Evolutionary conservation across 2,888 invertebrate genomes (phyloP).

Genomic region (Chesias legatella): DNA sequence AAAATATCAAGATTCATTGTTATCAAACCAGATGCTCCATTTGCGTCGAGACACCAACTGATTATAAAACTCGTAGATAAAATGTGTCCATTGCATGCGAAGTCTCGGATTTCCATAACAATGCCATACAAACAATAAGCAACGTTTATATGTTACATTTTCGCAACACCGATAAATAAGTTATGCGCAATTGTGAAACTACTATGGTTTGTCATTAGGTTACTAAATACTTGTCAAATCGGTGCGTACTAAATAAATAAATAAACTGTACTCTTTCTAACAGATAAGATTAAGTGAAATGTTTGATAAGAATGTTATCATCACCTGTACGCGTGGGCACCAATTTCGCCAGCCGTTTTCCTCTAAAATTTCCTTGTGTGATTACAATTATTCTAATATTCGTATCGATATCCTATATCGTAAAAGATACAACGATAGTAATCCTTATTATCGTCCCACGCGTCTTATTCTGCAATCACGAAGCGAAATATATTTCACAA

Average conservation of each 20-base stretch:
- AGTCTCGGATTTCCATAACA: constrained; percentile 51
- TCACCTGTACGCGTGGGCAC: too few relatives aligned
- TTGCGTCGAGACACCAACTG: constrained; percentile 8
- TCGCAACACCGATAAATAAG: constrained; percentile 47
- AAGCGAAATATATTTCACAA: constrained; percentile 70
- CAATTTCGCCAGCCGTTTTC: background rate
- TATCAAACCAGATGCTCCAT: constrained; percentile 20
- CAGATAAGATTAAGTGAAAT: constrained; percentile 71
- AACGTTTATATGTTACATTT: constrained; percentile 41
- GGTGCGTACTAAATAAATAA: constrained; percentile 47
- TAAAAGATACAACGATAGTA: constrained; percentile 54
- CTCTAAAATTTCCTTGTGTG: background rate
- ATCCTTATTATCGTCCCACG: constrained; percentile 75
- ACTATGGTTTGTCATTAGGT: constrained; percentile 46
- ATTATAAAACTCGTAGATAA: constrained; percentile 12
- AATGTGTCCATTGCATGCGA: constrained; percentile 31
- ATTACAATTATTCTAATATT: too few relatives aligned
- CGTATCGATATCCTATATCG: constrained; percentile 28
- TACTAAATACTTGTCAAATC: constrained; percentile 67
- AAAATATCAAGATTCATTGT: constrained; percentile 7
- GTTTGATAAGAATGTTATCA: constrained; percentile 30
- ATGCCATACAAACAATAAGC: constrained; percentile 41
- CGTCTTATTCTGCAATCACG: constrained; percentile 65
- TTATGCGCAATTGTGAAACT: constrained; percentile 46
- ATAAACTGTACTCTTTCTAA: constrained; percentile 57